phyloP scores from a whole-genome alignment of 2,888 invertebrate species.

The Phortica magna region DNA sequence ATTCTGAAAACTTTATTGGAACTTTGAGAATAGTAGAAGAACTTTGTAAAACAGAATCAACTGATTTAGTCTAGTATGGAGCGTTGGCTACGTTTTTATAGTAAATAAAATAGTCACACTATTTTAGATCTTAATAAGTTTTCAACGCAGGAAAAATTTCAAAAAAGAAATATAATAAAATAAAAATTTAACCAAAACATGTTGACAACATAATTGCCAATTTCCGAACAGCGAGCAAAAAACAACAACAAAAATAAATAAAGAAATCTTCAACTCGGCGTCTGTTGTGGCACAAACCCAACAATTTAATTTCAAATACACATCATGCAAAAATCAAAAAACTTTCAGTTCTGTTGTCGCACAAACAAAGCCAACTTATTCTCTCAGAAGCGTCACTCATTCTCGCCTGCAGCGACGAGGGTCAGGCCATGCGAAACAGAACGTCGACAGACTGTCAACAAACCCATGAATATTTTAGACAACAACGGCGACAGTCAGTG shows the following conservation, averaged over 20 bases:
- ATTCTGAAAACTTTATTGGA: too few species aligned
- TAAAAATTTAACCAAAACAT: not conserved
- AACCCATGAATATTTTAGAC: constrained; percentile 8
- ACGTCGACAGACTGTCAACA: not conserved
- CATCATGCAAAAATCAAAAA: not conserved
- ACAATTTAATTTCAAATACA: not conserved
- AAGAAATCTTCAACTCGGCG: not conserved
- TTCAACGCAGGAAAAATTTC: not conserved
- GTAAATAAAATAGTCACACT: not conserved
- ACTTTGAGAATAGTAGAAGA: too few species aligned
- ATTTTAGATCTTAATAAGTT: not conserved
- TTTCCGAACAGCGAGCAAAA: not conserved
- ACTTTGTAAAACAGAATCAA: too few species aligned
- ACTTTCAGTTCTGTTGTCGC: not conserved
- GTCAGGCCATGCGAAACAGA: not conserved
- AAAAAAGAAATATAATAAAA: not conserved
- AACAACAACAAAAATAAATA: not conserved
- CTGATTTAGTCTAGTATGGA: too few species aligned
- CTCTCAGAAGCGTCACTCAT: not conserved
- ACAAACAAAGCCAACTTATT: not conserved
- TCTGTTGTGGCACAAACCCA: not conserved
- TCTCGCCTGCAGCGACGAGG: not conserved
- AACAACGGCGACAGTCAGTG: not conserved
- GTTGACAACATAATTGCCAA: constrained; percentile 1
- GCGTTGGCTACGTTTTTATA: too few species aligned